Evolutionary conservation across 2,797 vertebrate species (phyloP), one percentile per base, ranked within the genome.

Genomic region (Capromys pilorides): DNA sequence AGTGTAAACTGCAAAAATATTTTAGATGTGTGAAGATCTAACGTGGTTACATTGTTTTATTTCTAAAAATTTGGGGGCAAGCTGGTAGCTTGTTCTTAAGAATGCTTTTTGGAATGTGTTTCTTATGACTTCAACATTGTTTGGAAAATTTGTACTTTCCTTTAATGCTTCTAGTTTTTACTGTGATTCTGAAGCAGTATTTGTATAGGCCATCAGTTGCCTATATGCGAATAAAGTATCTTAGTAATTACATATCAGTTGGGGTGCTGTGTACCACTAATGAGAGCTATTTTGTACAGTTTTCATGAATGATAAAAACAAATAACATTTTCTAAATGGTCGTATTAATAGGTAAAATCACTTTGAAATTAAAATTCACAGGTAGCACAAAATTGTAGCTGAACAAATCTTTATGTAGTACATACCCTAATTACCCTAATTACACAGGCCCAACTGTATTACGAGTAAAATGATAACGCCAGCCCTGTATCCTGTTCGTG

Each of bases 311-410:
- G 84, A 84, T 93, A 62, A 83, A 77, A 96, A 91, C 62, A 88
- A 51, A 84, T 87, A 39, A 80, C 6, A 79, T 96, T 94, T 87
- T 80, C 57, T 91, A 82, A 79, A 24, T 85, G 57, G 39, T 79
- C 88, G 41, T 91, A 91, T 93, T 92, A 93, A 88, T 86, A 92
- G 78, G 66, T 84, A 82, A 92, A 90, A 93, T 92, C 45, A 89
- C 67, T 88, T 86, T 67, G 88, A 90, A 94, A 41, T 96, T 83
- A 33, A 87, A 78, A 57, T 93, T 67, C 82, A 51, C 36, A 88
- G 19, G 45, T 93, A 90, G 26, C 26, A 75, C 6, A 84, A 61
- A 77, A 41, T 90, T 82, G 18, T 69, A 36, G 24, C 73, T 24
- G 18, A 78, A 88, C 11, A 86, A 24, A 36, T 71, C 22, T 39